A percentile compares a stretch with the other conserved stretches of the same genome.
phyloP scores from a whole-genome alignment of 1,140 invertebrate genomes.

The Drosophila rufa region DNA sequence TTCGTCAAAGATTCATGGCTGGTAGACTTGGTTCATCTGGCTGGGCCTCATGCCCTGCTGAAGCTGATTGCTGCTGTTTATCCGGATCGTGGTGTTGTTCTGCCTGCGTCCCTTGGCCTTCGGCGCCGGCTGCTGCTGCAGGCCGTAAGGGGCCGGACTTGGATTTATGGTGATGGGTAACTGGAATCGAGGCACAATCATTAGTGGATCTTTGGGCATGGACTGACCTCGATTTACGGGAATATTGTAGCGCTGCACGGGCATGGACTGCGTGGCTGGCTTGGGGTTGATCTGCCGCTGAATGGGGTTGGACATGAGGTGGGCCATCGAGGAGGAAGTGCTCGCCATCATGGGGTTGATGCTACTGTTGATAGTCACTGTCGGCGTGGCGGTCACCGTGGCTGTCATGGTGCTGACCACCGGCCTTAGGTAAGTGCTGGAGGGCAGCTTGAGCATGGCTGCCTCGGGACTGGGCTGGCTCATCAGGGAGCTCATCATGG shows the following conservation, averaged over 20 bases:
- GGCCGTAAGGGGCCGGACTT: slow-evolving; percentile 29
- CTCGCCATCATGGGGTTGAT: slow-evolving; percentile 39
- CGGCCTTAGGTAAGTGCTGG: slow-evolving; percentile 47
- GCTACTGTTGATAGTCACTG: slow-evolving; percentile 24
- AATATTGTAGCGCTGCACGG: slow-evolving; percentile 64
- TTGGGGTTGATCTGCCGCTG: slow-evolving; percentile 36
- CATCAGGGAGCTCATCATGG: slow-evolving; percentile 47
- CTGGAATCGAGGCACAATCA: slow-evolving; percentile 4
- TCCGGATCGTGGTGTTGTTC: slow-evolving; percentile 27
- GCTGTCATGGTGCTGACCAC: slow-evolving; percentile 35
- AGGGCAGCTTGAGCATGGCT: slow-evolving; percentile 42
- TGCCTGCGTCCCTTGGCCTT: slow-evolving; percentile 49
- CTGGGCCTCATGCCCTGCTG: slow-evolving; percentile 46
- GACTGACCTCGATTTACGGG: slow-evolving; percentile 35
- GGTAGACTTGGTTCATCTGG: slow-evolving; percentile 58
- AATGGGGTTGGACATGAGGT: slow-evolving; percentile 20
- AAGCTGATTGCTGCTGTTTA: slow-evolving; percentile 31
- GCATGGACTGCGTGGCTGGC: slow-evolving; percentile 7
- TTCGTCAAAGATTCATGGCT: slow-evolving; percentile 44
- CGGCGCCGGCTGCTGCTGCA: slow-evolving; percentile 44
- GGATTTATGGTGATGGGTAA: slow-evolving; percentile 61
- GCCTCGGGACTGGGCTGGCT: slow-evolving; percentile 47
- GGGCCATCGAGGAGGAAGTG: slow-evolving; percentile 32
- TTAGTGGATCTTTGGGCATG: neutral
- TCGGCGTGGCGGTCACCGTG: slow-evolving; percentile 21